phyloP scores from a whole-genome alignment of 2,888 invertebrate species.

The Chymomyza caudatula region DNA sequence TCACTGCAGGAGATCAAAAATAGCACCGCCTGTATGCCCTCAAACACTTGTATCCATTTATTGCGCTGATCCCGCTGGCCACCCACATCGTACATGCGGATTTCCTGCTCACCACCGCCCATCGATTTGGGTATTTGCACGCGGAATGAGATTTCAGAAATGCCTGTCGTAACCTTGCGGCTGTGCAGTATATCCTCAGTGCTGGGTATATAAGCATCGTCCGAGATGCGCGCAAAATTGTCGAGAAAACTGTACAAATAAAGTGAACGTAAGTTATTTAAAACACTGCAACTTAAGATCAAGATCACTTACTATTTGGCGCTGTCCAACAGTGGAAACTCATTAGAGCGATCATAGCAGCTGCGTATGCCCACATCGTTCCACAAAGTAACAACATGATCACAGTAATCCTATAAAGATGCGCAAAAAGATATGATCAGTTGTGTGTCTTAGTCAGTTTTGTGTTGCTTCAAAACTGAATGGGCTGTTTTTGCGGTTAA shows the following conservation, averaged over 20 bases:
- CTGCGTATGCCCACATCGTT: conserved; percentile 84
- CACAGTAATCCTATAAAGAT: conserved; percentile 83
- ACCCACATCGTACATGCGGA: conserved; percentile 91
- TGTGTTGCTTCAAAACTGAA: background rate
- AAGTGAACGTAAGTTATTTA: background rate
- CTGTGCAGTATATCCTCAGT: conserved; percentile 88
- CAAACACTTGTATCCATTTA: conserved; percentile 92
- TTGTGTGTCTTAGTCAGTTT: background rate
- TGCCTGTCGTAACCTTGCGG: conserved; percentile 85
- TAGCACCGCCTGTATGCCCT: conserved; percentile 88
- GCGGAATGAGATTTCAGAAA: conserved; percentile 87
- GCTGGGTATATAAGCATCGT: conserved; percentile 83
- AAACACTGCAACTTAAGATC: background rate
- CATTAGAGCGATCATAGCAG: conserved; percentile 85
- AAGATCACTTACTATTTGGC: conserved; percentile 87
- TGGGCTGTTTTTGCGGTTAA: background rate
- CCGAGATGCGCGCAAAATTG: conserved; percentile 83
- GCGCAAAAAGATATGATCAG: conserved; percentile 15
- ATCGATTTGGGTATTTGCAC: conserved; percentile 84
- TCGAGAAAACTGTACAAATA: conserved; percentile 84
- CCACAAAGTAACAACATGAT: conserved; percentile 84
- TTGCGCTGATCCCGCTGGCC: conserved; percentile 89
- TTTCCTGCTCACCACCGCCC: conserved; percentile 85
- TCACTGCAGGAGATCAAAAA: conserved; percentile 89
- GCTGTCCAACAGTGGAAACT: conserved; percentile 88